Percentiles rank a stretch among this genome's conserved stretches.
These are phyloP conservation scores for Phoxinus phoxinus DNA, from an alignment of 2,113 vertebrate genomes.

Conservation along the genomic window DNA sequence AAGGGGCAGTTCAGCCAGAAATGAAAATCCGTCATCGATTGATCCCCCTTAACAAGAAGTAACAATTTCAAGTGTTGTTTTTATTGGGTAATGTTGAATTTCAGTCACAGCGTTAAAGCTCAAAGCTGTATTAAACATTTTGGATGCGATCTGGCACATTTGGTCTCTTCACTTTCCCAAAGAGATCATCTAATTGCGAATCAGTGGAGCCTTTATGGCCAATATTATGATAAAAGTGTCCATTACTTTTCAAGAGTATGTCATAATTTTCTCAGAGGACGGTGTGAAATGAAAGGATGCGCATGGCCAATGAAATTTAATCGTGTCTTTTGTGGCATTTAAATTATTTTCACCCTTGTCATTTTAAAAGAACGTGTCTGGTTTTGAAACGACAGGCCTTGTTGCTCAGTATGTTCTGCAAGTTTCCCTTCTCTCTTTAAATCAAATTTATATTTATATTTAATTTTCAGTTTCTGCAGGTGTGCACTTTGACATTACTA, in stretches of 20 bases:
- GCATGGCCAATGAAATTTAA: constrained; percentile 31
- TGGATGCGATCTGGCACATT: background rate
- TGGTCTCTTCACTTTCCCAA: background rate
- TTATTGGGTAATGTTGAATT: background rate
- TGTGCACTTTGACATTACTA: background rate
- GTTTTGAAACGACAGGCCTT: constrained; percentile 7
- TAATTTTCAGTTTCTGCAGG: constrained; percentile 20
- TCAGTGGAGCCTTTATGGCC: background rate
- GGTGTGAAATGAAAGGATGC: constrained; percentile 26
- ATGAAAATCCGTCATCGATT: background rate
- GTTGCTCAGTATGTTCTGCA: constrained; percentile 9
- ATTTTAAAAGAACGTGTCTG: constrained; percentile 8
- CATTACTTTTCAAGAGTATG: constrained; percentile 34
- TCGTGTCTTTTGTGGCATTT: constrained; percentile 2
- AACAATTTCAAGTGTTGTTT: constrained; percentile 9
- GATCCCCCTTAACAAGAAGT: background rate
- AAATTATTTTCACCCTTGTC: constrained; percentile 3
- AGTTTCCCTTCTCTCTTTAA: background rate
- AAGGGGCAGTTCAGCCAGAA: background rate
- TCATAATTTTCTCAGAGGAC: constrained; percentile 20
- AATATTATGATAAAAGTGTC: constrained; percentile 2
- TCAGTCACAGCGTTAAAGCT: background rate
- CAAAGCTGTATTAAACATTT: constrained; percentile 12
- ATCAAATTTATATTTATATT: background rate
- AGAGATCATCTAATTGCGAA: constrained; percentile 29